Conservation (phyloP, 1,140 invertebrate genomes). For the Arctopsyche grandis region DNA sequence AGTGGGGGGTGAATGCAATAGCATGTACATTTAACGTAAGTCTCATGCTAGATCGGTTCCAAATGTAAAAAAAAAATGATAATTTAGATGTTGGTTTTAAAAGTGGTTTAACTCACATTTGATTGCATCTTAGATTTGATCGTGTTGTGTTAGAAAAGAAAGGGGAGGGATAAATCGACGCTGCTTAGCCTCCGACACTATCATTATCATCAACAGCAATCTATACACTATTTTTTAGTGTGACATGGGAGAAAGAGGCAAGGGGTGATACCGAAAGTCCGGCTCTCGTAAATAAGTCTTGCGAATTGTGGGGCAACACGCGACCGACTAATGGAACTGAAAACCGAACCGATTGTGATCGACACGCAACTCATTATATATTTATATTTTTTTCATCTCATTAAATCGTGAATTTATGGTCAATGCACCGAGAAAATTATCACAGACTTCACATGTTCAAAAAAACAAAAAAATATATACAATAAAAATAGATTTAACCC, state of each 20-base stretch:
- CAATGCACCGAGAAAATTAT: background rate
- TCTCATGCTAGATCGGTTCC: too few species aligned
- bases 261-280: background rate
- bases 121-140: too few species aligned
- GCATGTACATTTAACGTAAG: too few species aligned
- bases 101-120: too few species aligned
- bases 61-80: too few species aligned
- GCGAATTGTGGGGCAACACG: background rate
- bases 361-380: background rate
- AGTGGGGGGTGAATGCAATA: too few species aligned
- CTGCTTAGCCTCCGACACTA: background rate
- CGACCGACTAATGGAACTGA: background rate
- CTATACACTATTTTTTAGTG: background rate
- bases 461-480: too few species aligned
- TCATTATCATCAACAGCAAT: background rate
- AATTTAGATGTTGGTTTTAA: too few species aligned
- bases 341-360: background rate
- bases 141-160: too few species aligned
- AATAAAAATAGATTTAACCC: too few species aligned
- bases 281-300: background rate
- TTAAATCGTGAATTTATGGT: background rate
- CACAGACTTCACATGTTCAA: too few species aligned
- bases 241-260: background rate
- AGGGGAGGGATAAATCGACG: background rate
- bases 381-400: background rate